A percentile compares a stretch with the other conserved stretches of the same genome.
Evolutionary conservation across 2,113 vertebrate genomes (phyloP).

Genomic region (Osmerus mordax): DNA sequence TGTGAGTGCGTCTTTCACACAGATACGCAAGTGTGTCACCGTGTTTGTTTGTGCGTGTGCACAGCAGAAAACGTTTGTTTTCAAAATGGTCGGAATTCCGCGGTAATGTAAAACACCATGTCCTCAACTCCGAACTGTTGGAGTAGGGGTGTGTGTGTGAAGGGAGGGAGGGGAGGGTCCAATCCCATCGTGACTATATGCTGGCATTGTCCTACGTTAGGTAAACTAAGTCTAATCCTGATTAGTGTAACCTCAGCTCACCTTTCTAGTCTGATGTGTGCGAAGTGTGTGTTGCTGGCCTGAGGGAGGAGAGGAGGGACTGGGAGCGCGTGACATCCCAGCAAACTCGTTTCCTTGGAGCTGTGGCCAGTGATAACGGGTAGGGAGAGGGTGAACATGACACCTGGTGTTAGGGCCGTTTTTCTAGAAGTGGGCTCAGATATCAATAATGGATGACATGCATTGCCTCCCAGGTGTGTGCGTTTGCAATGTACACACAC

Average conservation of each 20-base stretch:
- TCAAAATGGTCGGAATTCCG: slow-evolving; percentile 31
- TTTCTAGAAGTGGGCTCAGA: too few relatives aligned
- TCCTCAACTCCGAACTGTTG: slow-evolving; percentile 35
- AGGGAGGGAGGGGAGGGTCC: neutral
- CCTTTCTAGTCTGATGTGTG: neutral
- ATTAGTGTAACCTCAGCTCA: too few relatives aligned
- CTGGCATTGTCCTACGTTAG: neutral
- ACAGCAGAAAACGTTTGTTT: neutral
- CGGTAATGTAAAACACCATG: slow-evolving; percentile 28
- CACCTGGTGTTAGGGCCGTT: too few relatives aligned
- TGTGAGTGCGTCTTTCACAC: neutral
- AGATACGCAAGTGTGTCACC: neutral
- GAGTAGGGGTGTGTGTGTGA: neutral
- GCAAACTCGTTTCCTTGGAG: too few relatives aligned
- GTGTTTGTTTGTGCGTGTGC: slow-evolving; percentile 17
- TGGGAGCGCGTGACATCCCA: neutral
- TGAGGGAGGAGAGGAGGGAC: neutral
- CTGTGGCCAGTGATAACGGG: too few relatives aligned
- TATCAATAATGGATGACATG: too few relatives aligned
- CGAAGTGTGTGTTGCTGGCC: neutral
- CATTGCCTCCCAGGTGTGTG: too few relatives aligned
- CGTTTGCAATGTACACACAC: too few relatives aligned
- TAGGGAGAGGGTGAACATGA: too few relatives aligned
- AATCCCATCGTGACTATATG: neutral
- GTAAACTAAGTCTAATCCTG: too few relatives aligned